phyloP scores from a whole-genome alignment of 2,888 invertebrate genomes.

The Pachliopta kotzebuea region DNA sequence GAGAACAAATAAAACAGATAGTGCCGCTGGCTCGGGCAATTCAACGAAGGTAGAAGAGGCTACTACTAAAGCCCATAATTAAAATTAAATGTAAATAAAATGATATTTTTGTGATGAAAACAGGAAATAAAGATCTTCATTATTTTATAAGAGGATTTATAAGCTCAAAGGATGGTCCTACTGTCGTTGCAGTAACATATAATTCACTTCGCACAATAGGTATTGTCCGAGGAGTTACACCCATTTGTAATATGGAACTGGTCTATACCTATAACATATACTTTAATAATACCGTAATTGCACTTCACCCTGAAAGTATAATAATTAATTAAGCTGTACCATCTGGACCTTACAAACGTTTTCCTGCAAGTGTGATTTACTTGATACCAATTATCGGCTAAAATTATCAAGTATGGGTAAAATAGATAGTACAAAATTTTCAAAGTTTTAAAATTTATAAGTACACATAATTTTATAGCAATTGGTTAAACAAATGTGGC shows the following conservation, averaged over 20 bases:
- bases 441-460: too few relatives aligned
- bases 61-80: background rate
- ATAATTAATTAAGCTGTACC: background rate
- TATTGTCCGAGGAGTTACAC: conserved; percentile 28
- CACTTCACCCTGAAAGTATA: background rate
- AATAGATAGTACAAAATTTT: too few relatives aligned
- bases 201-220: conserved; percentile 24
- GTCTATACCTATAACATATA: background rate
- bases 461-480: too few relatives aligned
- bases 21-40: background rate
- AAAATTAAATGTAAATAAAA: background rate
- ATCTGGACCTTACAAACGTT: background rate
- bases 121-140: conserved; percentile 1
- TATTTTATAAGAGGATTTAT: conserved; percentile 1
- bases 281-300: background rate
- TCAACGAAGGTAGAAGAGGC: background rate
- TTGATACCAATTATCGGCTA: too few relatives aligned
- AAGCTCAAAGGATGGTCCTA: conserved; percentile 18
- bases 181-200: conserved; percentile 21
- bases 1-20: background rate
- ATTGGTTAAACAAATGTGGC: too few relatives aligned
- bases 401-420: too few relatives aligned
- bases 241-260: conserved; percentile 1
- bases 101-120: too few relatives aligned
- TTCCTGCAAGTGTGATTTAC: background rate